These are phyloP conservation scores for Xiphophorus birchmanni DNA, from an alignment of 2,797 vertebrate species.

Conservation along the genomic window DNA sequence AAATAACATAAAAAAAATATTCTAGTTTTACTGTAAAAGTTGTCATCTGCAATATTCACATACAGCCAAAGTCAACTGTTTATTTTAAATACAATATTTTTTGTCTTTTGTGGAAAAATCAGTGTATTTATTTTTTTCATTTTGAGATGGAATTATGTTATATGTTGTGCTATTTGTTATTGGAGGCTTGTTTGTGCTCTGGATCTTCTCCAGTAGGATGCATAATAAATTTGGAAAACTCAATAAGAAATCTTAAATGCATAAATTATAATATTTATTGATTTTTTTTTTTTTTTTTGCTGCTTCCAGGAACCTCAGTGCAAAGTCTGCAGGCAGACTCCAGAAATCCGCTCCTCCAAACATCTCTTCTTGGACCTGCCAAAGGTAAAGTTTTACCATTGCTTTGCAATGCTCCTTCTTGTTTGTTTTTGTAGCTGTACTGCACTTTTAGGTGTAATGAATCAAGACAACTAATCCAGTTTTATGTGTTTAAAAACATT, in stretches of 20 bases:
- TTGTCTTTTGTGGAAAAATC: not conserved
- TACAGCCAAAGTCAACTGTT: not conserved
- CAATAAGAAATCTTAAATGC: not conserved
- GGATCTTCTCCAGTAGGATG: not conserved
- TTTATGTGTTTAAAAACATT: slow-evolving; percentile 20
- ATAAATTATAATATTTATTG: not conserved
- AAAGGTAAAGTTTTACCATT: slow-evolving; percentile 77
- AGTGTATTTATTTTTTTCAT: not conserved
- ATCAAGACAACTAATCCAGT: slow-evolving; percentile 9
- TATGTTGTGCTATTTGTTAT: not conserved
- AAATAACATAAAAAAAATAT: not conserved
- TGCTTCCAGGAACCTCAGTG: slow-evolving; percentile 88
- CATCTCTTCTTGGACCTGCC: slow-evolving; percentile 95
- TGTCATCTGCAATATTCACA: not conserved
- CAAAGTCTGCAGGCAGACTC: slow-evolving; percentile 88
- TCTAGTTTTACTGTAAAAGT: not conserved
- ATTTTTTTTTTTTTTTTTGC: not conserved
- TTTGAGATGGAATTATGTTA: not conserved
- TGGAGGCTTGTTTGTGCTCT: not conserved
- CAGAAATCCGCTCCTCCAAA: slow-evolving; percentile 86
- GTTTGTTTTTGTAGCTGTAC: not conserved
- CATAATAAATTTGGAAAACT: not conserved
- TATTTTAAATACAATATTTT: not conserved
- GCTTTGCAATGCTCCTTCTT: not conserved
- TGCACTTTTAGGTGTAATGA: slow-evolving; percentile 4